These are phyloP conservation scores for Uromys caudimaculatus DNA, from an alignment of 2,797 vertebrate genomes.

Conservation along the genomic window DNA sequence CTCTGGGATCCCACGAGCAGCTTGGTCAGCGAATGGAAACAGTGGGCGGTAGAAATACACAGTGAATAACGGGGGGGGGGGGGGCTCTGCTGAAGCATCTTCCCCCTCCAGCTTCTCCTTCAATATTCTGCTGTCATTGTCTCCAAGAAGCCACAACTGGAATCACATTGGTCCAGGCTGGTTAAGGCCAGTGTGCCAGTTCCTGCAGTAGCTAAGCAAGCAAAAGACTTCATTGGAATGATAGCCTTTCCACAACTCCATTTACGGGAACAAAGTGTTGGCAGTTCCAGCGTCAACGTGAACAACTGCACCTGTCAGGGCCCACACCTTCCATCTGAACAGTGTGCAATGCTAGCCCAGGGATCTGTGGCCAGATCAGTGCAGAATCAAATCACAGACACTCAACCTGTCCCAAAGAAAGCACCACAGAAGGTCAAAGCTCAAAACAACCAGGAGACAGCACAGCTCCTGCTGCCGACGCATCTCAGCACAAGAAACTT, in stretches of 20 bases:
- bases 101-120: slow-evolving; percentile 86
- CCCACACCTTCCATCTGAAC: slow-evolving; percentile 35
- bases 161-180: slow-evolving; percentile 65
- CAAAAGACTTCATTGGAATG: slow-evolving; percentile 79
- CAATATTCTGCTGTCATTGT: slow-evolving; percentile 78
- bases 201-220: slow-evolving; percentile 81
- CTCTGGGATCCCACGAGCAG: slow-evolving; percentile 78
- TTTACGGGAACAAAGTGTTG: slow-evolving; percentile 71
- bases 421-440: not conserved
- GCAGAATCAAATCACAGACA: accelerated
- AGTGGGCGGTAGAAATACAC: slow-evolving; percentile 74
- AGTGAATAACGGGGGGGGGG: slow-evolving; percentile 78
- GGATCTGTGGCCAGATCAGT: not conserved
- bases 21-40: not conserved
- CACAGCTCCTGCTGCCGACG: slow-evolving; percentile 10
- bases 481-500: not conserved
- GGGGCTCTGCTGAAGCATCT: slow-evolving; percentile 80
- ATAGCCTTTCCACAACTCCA: slow-evolving; percentile 75
- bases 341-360: not conserved
- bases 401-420: not conserved
- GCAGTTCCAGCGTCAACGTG: slow-evolving; percentile 44
- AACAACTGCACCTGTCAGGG: slow-evolving; percentile 69
- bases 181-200: slow-evolving; percentile 72
- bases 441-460: not conserved
- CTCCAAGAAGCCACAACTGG: slow-evolving; percentile 79